These are phyloP conservation scores for Ophiodon elongatus DNA, from an alignment of 2,113 vertebrate genomes.

Conservation along the genomic window DNA sequence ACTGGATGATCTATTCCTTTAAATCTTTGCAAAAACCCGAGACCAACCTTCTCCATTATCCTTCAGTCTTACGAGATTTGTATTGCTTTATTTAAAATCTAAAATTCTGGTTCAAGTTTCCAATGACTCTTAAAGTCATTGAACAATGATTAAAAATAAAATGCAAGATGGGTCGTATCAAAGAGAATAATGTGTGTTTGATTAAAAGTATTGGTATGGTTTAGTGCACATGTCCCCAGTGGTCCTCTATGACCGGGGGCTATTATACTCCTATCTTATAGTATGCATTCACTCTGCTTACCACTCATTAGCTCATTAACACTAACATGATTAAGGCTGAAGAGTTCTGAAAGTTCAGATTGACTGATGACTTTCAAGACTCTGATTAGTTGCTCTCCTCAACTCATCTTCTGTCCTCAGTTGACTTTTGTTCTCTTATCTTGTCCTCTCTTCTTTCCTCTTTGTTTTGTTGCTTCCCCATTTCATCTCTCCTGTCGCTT, in stretches of 20 bases:
- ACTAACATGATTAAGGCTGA: conserved; percentile 41
- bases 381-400: conserved; percentile 33
- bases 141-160: conserved; percentile 18
- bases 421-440: conserved; percentile 20
- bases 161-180: conserved; percentile 35
- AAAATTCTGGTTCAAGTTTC: neutral
- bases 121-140: conserved; percentile 32
- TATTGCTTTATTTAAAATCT: conserved; percentile 16
- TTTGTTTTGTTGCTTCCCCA: neutral
- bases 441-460: conserved; percentile 7
- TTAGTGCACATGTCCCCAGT: conserved; percentile 28
- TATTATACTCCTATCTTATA: conserved; percentile 46
- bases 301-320: conserved; percentile 59
- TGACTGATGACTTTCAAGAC: conserved; percentile 54
- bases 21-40: neutral
- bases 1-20: neutral
- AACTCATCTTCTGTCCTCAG: conserved; percentile 21
- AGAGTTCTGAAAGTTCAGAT: conserved; percentile 40
- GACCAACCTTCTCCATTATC: neutral
- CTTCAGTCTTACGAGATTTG: conserved; percentile 8
- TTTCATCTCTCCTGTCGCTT: neutral
- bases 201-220: conserved; percentile 51
- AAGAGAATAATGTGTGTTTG: conserved; percentile 67
- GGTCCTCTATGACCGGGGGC: conserved; percentile 43
- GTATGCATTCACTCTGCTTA: conserved; percentile 46